phyloP scores from a whole-genome alignment of 2,113 vertebrate genomes.

The Hemiscyllium ocellatum region DNA sequence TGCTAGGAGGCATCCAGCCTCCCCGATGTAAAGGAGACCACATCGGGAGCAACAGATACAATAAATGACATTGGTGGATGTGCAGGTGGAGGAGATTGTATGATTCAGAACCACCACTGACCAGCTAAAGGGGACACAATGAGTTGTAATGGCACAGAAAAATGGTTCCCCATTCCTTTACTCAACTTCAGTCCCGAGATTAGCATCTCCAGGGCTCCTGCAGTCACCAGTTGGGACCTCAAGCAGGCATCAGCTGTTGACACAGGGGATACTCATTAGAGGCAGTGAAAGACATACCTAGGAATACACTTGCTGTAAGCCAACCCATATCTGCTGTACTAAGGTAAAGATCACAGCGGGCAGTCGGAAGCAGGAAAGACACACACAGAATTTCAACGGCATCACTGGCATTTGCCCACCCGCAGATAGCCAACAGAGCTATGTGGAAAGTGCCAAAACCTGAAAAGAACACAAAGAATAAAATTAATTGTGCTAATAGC shows the following conservation, averaged over 20 bases:
- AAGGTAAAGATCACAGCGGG: slow-evolving; percentile 54
- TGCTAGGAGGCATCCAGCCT: too few species aligned
- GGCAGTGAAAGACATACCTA: slow-evolving; percentile 46
- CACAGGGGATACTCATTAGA: not conserved
- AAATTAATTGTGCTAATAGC: not conserved
- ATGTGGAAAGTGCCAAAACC: slow-evolving; percentile 61
- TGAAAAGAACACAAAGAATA: slow-evolving; percentile 38
- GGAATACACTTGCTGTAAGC: slow-evolving; percentile 62
- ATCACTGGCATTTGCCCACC: slow-evolving; percentile 66
- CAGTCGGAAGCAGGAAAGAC: slow-evolving; percentile 61
- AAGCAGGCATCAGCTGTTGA: not conserved
- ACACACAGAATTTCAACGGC: slow-evolving; percentile 64
- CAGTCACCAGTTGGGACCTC: not conserved
- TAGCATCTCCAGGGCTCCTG: not conserved
- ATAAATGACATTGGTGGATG: too few species aligned
- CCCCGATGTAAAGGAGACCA: too few species aligned
- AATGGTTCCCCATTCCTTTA: not conserved
- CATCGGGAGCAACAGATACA: too few species aligned
- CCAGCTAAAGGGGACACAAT: not conserved
- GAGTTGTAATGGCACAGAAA: too few species aligned
- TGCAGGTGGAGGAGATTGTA: not conserved
- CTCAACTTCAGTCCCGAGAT: not conserved
- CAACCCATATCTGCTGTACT: slow-evolving; percentile 60
- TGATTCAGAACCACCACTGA: not conserved
- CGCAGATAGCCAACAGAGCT: slow-evolving; percentile 56